A percentile compares a stretch with the other conserved stretches of the same genome.
These are phyloP conservation scores for Stenolophus ochropezus DNA, from an alignment of 2,888 invertebrate genomes.

Conservation along the genomic window DNA sequence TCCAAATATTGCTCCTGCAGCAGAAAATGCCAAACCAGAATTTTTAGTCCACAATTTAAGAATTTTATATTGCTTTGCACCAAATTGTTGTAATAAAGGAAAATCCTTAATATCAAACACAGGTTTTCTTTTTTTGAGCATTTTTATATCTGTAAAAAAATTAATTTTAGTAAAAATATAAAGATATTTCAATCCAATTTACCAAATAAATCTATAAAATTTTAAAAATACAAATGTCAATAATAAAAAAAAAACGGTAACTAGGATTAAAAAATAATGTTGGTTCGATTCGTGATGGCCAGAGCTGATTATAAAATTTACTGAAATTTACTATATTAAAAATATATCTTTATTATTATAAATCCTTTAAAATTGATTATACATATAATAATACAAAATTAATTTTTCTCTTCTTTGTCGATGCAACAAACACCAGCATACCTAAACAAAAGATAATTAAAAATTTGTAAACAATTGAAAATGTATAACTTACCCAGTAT, in stretches of 20 bases:
- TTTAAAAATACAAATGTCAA: not conserved
- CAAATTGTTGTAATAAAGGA: not conserved
- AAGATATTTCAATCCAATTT: not conserved
- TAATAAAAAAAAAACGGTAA: no score
- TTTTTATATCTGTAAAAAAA: not conserved
- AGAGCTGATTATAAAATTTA: no score
- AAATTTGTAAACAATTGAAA: not conserved
- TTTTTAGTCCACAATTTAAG: not conserved
- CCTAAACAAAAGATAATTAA: conserved; percentile 7
- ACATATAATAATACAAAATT: not conserved
- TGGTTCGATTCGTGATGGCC: no score
- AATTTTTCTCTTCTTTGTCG: not conserved
- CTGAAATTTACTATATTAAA: not conserved
- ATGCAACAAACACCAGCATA: conserved; percentile 4
- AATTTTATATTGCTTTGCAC: not conserved
- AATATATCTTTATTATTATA: not conserved
- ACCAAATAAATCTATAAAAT: not conserved
- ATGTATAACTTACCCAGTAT: not conserved
- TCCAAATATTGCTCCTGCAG: not conserved
- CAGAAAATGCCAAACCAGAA: not conserved
- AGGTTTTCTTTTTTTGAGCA: not conserved
- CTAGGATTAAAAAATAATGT: no score
- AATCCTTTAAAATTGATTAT: not conserved
- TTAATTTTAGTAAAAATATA: not conserved
- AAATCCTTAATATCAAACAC: not conserved